A percentile compares a stretch with the other conserved stretches of the same genome.
These are phyloP conservation scores for Phyllostomus discolor DNA, from an alignment of 2,113 vertebrate genomes.

Conservation along the genomic window DNA sequence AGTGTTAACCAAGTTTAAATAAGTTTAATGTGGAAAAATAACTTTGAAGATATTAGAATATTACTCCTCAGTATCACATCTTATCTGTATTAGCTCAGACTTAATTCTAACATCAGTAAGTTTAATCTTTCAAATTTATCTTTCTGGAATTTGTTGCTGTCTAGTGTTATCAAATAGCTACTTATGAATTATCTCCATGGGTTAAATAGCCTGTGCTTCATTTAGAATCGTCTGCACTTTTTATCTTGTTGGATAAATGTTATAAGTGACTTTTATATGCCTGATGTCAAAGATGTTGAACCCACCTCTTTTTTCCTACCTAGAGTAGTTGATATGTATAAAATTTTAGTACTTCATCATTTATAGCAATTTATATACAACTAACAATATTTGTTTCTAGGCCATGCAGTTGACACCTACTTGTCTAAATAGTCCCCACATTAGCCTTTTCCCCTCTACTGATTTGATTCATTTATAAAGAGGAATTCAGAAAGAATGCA, in stretches of 20 bases:
- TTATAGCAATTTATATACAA: neutral
- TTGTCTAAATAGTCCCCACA: neutral
- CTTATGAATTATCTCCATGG: neutral
- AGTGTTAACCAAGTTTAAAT: neutral
- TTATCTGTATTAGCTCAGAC: neutral
- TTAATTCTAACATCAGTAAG: neutral
- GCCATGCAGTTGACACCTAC: neutral
- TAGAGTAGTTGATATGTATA: neutral
- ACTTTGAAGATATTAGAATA: neutral
- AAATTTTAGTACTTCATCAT: neutral
- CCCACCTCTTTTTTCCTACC: neutral
- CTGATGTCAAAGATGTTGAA: neutral
- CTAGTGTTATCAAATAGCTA: neutral
- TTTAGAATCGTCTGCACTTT: constrained; percentile 19
- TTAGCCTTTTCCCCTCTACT: neutral
- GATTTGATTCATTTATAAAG: constrained; percentile 8
- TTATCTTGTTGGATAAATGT: neutral
- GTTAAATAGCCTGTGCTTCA: neutral
- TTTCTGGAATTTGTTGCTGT: neutral
- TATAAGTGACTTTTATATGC: neutral
- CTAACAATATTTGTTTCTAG: neutral
- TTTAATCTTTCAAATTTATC: neutral
- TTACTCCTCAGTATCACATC: neutral
- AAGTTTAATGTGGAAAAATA: neutral
- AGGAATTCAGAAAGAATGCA: constrained; percentile 12